A percentile compares a stretch with the other conserved stretches of the same genome.
These are phyloP conservation scores for Xylocampa areola DNA, from an alignment of 2,888 invertebrate species.

Conservation along the genomic window DNA sequence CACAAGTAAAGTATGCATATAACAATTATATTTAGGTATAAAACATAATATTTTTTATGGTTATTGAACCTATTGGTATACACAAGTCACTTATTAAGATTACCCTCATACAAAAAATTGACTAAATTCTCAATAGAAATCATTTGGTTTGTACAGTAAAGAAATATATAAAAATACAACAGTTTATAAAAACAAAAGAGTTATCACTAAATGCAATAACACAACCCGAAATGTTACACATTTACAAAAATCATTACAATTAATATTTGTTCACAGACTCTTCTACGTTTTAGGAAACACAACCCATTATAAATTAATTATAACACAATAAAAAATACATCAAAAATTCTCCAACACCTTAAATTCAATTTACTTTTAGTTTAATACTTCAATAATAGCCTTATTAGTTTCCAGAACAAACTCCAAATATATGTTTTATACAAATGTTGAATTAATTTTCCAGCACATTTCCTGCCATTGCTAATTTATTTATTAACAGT, in stretches of 20 bases:
- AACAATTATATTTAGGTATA: conserved; percentile 13
- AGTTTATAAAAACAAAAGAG: conserved; percentile 2
- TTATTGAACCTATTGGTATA: conserved; percentile 14
- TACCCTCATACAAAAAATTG: conserved; percentile 16
- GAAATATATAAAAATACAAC: conserved; percentile 41
- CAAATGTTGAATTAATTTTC: no score
- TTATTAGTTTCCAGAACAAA: conserved; percentile 31
- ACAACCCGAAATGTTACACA: conserved; percentile 25
- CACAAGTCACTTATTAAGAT: conserved; percentile 14
- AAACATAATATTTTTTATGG: conserved; percentile 4
- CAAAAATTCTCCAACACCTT: conserved; percentile 27
- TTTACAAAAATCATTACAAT: conserved; percentile 14
- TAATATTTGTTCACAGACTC: conserved; percentile 46
- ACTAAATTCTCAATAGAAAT: conserved; percentile 12
- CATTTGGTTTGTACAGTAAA: conserved; percentile 11
- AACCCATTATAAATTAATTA: conserved; percentile 41
- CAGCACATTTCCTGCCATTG: neutral
- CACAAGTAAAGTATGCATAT: no score
- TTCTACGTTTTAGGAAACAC: conserved; percentile 52
- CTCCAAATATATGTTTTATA: conserved; percentile 14
- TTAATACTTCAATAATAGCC: conserved; percentile 42
- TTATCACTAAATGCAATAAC: conserved; percentile 35
- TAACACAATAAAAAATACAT: conserved; percentile 19
- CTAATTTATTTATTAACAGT: conserved; percentile 2
- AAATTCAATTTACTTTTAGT: conserved; percentile 4